Evolutionary conservation across 2,113 vertebrate genomes (phyloP), one percentile per base, ranked within the genome.

Genomic region (Pluvianellus socialis): DNA sequence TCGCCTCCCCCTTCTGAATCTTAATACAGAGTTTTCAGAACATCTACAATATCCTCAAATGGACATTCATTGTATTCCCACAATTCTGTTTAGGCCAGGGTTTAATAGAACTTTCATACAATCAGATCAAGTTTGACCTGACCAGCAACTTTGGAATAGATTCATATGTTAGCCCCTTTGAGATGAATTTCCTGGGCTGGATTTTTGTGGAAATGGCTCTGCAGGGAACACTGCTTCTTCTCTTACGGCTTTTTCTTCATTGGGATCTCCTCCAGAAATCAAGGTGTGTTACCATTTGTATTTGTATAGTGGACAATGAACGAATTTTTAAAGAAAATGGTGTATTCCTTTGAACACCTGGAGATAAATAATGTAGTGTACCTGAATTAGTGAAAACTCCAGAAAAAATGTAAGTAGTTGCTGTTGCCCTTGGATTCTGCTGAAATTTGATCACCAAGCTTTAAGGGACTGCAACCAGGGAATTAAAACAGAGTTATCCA

Each of bases 1-100:
- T 10, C 14, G 12, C 24, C 11, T 6, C 2, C 1, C 14, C 8
- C 38, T 47, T 72, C 12, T 42, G 5, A 27, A 35, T 74, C 44
- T n/a, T 67, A 67, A 23, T 56, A n/a, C 91, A 98, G 98, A 93
- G 94, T 72, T 94, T 98, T 52, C 96, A 98, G 90, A 94, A 95
- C 15, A 91, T 98, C 90, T 98, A 98, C 26, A 72, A 49, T 32
- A 55, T 97, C 74, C 96, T 98, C 79, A 97, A 96, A 40, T 98
- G 98, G 98, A 75, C 16, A 3, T 98, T 98, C 75, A 92, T 97
- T 1, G 3, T 98, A 87, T 98, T 98, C n/a, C 98, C 98, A 50
- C 98, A 98, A 23, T 98, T 98, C 94, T 98, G 98, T 95, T 93
- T 98, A 90, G 98, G 98, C 14, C 98, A 98, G 55, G 98, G 98